A percentile compares a stretch with the other conserved stretches of the same genome.
These are phyloP conservation scores for Schizothorax lantsangensis DNA, from an alignment of 2,797 vertebrate genomes.

Conservation along the genomic window DNA sequence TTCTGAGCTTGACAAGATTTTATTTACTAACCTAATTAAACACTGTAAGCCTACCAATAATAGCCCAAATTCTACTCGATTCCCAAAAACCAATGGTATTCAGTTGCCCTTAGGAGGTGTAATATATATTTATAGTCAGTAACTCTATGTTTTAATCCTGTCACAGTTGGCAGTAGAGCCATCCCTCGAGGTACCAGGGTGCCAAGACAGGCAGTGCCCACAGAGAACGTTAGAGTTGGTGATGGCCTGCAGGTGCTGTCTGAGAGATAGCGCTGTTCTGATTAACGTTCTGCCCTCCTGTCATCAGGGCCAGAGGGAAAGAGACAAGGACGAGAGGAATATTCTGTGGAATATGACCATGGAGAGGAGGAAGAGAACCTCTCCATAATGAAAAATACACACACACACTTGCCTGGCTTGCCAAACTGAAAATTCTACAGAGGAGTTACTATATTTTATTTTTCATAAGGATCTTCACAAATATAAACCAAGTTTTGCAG, in stretches of 20 bases:
- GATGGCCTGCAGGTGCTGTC: slow-evolving; percentile 75
- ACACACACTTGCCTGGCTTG: slow-evolving; percentile 4
- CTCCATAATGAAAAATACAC: background rate
- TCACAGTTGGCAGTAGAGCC: slow-evolving; percentile 63
- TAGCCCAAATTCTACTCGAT: slow-evolving; percentile 12
- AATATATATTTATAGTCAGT: slow-evolving; percentile 52
- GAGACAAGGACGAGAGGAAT: slow-evolving; percentile 68
- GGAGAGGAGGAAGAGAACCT: slow-evolving; percentile 18
- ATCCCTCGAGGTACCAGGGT: slow-evolving; percentile 63
- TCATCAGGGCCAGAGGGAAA: slow-evolving; percentile 73
- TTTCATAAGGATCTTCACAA: background rate
- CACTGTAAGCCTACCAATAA: slow-evolving; percentile 42
- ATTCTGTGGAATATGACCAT: slow-evolving; percentile 62
- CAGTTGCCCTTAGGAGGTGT: slow-evolving; percentile 45
- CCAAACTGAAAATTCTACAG: slow-evolving; percentile 10
- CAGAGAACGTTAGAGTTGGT: slow-evolving; percentile 35
- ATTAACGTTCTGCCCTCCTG: slow-evolving; percentile 76
- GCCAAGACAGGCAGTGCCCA: slow-evolving; percentile 72
- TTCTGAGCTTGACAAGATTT: slow-evolving; percentile 38
- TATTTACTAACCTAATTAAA: slow-evolving; percentile 50
- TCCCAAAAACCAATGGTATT: slow-evolving; percentile 31
- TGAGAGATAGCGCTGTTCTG: slow-evolving; percentile 75
- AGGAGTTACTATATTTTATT: background rate
- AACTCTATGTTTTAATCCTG: slow-evolving; percentile 68
- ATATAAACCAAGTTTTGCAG: background rate